phyloP scores from a whole-genome alignment of 1,140 invertebrate genomes.

The Tetragnatha versicolor region DNA sequence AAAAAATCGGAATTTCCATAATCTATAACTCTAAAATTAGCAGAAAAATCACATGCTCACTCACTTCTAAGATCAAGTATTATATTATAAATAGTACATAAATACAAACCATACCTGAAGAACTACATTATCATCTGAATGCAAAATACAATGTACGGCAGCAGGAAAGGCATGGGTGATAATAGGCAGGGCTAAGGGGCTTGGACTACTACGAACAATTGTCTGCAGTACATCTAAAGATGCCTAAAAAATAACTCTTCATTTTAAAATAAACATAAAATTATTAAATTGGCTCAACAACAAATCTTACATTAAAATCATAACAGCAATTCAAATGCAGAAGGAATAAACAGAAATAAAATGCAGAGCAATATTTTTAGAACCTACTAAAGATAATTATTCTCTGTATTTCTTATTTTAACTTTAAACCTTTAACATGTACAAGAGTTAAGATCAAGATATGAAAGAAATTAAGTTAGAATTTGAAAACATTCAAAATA shows the following conservation, averaged over 20 bases:
- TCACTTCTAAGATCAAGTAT: too few relatives aligned
- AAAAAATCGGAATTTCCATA: too few relatives aligned
- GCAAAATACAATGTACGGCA: constrained; percentile 70
- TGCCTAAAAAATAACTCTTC: constrained; percentile 60
- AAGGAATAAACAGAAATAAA: not conserved
- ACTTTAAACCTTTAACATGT: too few relatives aligned
- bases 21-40: too few relatives aligned
- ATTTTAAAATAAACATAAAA: not conserved
- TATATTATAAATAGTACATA: too few relatives aligned
- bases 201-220: constrained; percentile 70
- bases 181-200: constrained; percentile 69
- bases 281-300: not conserved
- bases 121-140: constrained; percentile 73
- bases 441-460: too few relatives aligned
- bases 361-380: not conserved
- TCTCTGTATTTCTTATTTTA: too few relatives aligned
- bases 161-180: constrained; percentile 73
- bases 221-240: constrained; percentile 73
- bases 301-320: not conserved
- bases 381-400: too few relatives aligned
- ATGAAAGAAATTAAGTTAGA: not conserved
- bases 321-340: not conserved
- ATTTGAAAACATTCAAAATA: not conserved
- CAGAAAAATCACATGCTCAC: too few relatives aligned
- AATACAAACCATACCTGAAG: constrained; percentile 68